Conservation (phyloP, 2,113 vertebrate species). For the Trichomycterus rosablanca region DNA sequence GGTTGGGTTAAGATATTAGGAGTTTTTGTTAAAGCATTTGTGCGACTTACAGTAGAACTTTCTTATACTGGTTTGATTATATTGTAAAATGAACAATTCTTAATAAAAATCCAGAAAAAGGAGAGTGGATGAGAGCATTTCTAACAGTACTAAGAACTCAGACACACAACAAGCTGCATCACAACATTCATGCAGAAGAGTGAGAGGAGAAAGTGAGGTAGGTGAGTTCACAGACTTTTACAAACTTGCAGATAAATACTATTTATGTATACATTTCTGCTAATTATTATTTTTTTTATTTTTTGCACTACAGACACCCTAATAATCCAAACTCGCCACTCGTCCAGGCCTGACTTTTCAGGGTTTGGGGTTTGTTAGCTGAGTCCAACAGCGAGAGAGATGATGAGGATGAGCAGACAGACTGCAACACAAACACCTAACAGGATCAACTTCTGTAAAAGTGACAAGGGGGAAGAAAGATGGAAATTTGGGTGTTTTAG, state of each 20-base stretch:
- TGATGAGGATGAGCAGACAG: constrained; percentile 59
- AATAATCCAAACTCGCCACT: too few species aligned
- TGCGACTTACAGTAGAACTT: too few species aligned
- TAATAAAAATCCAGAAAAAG: too few species aligned
- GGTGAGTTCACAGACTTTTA: not conserved
- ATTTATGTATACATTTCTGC: too few species aligned
- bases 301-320: too few species aligned
- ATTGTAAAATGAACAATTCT: too few species aligned
- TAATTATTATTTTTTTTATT: too few species aligned
- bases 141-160: not conserved
- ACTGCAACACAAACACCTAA: constrained; percentile 60
- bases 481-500: not conserved
- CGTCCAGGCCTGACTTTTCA: not conserved
- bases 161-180: not conserved
- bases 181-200: not conserved
- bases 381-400: constrained; percentile 60
- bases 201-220: constrained; percentile 9
- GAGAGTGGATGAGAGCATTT: too few species aligned
- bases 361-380: constrained; percentile 42
- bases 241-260: not conserved
- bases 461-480: constrained; percentile 15
- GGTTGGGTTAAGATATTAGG: too few species aligned
- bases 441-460: constrained; percentile 65
- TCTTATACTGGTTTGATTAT: too few species aligned
- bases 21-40: too few species aligned